These are phyloP conservation scores for Acanthis flammea DNA, from an alignment of 2,797 vertebrate species.

Conservation along the genomic window DNA sequence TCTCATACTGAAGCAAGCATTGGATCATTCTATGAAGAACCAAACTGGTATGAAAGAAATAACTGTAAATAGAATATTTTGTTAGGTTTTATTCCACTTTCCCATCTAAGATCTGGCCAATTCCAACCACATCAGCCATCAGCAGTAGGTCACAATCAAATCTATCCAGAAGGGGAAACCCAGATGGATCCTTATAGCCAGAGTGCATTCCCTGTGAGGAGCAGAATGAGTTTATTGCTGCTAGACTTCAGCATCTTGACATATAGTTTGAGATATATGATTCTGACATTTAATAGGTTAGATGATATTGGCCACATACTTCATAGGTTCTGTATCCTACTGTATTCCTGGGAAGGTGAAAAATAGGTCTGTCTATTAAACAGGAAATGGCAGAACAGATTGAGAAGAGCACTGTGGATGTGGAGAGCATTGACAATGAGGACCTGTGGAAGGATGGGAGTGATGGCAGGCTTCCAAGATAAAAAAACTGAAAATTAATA, in stretches of 20 bases:
- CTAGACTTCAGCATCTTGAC: constrained; percentile 56
- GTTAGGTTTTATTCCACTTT: neutral
- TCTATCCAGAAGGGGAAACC: neutral
- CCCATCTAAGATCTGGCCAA: neutral
- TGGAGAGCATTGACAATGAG: constrained; percentile 24
- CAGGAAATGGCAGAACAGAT: constrained; percentile 65
- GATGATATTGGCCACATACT: constrained; percentile 73
- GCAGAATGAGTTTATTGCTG: constrained; percentile 54
- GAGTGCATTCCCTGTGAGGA: constrained; percentile 13
- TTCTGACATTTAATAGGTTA: constrained; percentile 79
- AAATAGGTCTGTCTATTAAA: constrained; percentile 57
- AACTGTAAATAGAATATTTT: neutral
- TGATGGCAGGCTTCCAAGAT: neutral
- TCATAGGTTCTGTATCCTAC: constrained; percentile 65
- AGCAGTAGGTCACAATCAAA: constrained; percentile 20
- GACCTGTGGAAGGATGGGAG: neutral
- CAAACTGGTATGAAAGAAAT: neutral
- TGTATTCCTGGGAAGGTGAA: constrained; percentile 69
- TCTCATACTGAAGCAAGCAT: neutral
- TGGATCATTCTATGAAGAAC: neutral
- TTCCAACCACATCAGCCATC: neutral
- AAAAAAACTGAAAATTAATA: constrained; percentile 49
- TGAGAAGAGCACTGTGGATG: constrained; percentile 63
- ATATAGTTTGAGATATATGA: constrained; percentile 70
- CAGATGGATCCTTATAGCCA: neutral